A percentile compares a stretch with the other conserved stretches of the same genome.
These are phyloP conservation scores for Turritopsis dohrnii DNA, from an alignment of 30 jellyfish, hydroid and myxozoan genomes.

Conservation along the genomic window DNA sequence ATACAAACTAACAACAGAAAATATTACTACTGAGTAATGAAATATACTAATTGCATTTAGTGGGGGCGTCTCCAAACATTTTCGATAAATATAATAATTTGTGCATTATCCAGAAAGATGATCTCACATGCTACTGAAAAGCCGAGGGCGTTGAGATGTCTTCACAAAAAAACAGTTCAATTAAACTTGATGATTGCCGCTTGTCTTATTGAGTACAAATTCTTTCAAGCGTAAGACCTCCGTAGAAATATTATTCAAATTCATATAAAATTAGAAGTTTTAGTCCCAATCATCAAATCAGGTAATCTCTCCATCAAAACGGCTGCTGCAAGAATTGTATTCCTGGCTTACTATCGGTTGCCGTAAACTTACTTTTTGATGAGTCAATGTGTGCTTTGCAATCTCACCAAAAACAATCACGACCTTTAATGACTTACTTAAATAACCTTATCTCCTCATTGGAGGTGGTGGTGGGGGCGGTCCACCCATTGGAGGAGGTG, in stretches of 20 bases:
- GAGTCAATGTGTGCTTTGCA: background rate
- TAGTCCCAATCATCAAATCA: background rate
- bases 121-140: background rate
- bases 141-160: background rate
- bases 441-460: slow-evolving; percentile 16
- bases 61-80: background rate
- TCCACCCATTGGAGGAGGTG: slow-evolving; percentile 18
- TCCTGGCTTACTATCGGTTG: background rate
- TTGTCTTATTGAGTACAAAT: background rate
- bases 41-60: background rate
- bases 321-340: background rate
- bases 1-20: background rate
- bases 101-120: background rate
- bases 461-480: slow-evolving; percentile 34
- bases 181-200: background rate
- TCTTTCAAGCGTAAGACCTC: background rate
- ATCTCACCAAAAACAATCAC: background rate
- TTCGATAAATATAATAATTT: background rate
- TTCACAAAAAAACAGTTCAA: background rate
- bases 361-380: background rate
- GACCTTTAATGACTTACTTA: background rate
- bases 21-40: background rate
- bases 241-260: background rate
- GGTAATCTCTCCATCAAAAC: background rate
- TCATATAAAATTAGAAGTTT: background rate